Evolutionary conservation across 2,113 vertebrate species (phyloP).

Genomic region (Antigone vipio): DNA sequence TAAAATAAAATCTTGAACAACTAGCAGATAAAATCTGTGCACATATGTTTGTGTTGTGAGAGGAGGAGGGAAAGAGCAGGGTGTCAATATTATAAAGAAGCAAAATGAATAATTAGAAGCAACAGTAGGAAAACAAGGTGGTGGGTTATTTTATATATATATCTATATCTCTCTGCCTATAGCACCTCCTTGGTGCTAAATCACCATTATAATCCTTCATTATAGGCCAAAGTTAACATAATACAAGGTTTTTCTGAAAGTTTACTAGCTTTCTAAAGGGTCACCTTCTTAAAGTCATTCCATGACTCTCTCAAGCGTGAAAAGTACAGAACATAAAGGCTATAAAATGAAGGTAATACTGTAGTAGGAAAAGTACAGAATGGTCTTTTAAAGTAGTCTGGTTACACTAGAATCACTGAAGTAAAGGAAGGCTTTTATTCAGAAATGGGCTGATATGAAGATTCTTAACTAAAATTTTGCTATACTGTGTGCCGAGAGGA

Average conservation of each 20-base stretch:
- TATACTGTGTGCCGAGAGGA: background rate
- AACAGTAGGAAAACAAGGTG: background rate
- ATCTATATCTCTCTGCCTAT: background rate
- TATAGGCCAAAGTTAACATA: background rate
- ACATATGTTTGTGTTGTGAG: background rate
- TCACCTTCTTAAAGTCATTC: conserved; percentile 51
- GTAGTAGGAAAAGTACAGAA: background rate
- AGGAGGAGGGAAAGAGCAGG: background rate
- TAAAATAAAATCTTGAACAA: background rate
- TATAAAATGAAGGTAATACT: background rate
- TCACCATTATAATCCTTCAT: background rate
- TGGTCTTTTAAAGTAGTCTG: background rate
- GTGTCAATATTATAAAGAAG: background rate
- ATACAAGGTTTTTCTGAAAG: background rate
- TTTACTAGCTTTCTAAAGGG: conserved; percentile 13
- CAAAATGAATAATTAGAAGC: background rate
- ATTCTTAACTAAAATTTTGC: background rate
- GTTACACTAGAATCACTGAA: background rate
- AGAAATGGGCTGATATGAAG: background rate
- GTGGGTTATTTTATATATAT: background rate
- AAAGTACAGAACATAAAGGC: conserved; percentile 5
- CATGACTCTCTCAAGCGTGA: background rate
- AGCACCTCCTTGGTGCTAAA: background rate
- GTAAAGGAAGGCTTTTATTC: background rate
- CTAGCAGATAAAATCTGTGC: background rate